Base-by-base conservation (phyloP, 2,113 vertebrate genomes). In the Hyperopisus bebe region DNA sequence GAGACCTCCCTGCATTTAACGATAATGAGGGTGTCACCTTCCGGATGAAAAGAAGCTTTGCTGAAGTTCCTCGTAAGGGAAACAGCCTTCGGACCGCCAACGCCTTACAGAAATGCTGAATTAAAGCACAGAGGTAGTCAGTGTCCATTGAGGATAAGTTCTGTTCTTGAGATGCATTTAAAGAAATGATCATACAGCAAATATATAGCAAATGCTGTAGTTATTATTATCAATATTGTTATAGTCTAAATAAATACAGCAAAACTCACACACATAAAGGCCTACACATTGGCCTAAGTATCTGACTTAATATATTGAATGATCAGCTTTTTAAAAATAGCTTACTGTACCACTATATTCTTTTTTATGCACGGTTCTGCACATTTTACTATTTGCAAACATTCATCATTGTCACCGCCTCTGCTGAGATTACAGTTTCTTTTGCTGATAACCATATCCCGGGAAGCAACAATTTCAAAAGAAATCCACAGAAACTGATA, bases 351-450 rank as follows among this genome's bases (percentile, higher is more conserved):
- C 21, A 47, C 39, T 44, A 44, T 46, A 84, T 46, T 47, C 82
- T 47, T 17, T 74, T 89, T 89, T 80, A 50, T 80, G 88, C 27
- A 6, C n/a, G 46, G 21, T 51, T 89, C 66, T 80, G 88, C 66
- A 51, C 31, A 42, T 77, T 80, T 35, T 80, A 42, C 13, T 47
- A 89, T 77, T 31, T 83, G 48, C 70, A 55, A 55, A 82, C 88
- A 89, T 89, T 89, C 9, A 55, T 89, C 88, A 83, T 80, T 89
- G 88, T 89, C 88, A 80, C 31, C 21, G 5, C 48, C 35, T 46
- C 8, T 82, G 74, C 88, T 82, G 74, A 48, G 27, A 83, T 89
- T 53, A 51, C 48, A 83, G 35, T 80, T 89, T 44, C 17, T 80
- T 46, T 31, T 55, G 74, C 88, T 89, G 77, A 89, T 70, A 82